These are phyloP conservation scores for Plecotus auritus DNA, from an alignment of 2,113 vertebrate genomes.

Conservation along the genomic window DNA sequence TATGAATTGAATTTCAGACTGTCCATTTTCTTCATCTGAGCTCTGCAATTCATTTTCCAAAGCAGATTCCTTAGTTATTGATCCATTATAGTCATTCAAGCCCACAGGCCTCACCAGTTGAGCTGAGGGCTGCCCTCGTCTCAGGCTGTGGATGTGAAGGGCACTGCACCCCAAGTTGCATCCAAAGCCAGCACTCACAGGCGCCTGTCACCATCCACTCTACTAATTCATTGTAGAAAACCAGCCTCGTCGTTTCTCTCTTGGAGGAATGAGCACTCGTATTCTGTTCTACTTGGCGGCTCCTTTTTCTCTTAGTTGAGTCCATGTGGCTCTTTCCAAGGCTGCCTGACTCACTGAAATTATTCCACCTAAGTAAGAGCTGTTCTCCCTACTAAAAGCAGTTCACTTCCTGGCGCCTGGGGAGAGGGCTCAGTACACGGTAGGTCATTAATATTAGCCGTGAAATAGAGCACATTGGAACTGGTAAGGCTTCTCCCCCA, in stretches of 20 bases:
- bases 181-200: neutral
- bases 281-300: neutral
- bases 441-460: neutral
- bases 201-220: neutral
- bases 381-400: neutral
- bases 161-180: neutral
- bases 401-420: neutral
- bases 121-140: neutral
- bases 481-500: neutral
- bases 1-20: neutral
- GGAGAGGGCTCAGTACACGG: neutral
- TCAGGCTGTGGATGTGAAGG: neutral
- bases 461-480: neutral
- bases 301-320: neutral
- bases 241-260: neutral
- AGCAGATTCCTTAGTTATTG: neutral
- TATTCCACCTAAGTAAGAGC: neutral
- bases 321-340: neutral
- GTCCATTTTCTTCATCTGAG: neutral
- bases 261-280: neutral
- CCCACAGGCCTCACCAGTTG: neutral
- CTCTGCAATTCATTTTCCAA: constrained; percentile 30
- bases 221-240: neutral
- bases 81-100: neutral
- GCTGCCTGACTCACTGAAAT: neutral